Evolutionary conservation across 2,888 invertebrate species (phyloP), one percentile per base, ranked within the genome.

Genomic region (Apantesis nais): DNA sequence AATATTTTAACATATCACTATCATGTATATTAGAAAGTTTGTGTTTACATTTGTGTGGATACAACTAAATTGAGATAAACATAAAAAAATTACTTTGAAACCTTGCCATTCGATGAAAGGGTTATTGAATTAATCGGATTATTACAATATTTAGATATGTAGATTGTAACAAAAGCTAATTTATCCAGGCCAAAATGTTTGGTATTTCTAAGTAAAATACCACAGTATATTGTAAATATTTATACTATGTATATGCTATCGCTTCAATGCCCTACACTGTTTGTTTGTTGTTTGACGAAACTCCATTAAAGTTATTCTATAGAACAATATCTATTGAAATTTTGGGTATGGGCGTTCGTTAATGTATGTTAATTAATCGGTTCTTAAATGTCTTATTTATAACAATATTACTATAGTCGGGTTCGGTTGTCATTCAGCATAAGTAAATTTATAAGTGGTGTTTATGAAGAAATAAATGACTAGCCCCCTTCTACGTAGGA

Each of bases 221-320:
- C 19, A 44, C 44, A 44, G 44, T 19, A 48, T 7, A 22, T 48
- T 19, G 22, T 44, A 44, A 19, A 44, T 44, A 44, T 19, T 22
- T 1, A 19, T 44, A 44, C 41, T 22, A 44, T 44, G 22, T 44
- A 44, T 44, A 52, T n/a, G 11, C 52, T 1, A 52, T 52, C 52
- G 52, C 0, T 55, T 55, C 19, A 44, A n/a, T 55, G 4, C 48
- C 16, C 39, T 11, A 22, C 22, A 48, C 22, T 22, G 48, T 48
- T 22, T 48, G 48, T 58, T 25, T 29, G 14, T 58, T 58, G 16
- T 58, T 58, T 25, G 2, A 58, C 29, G 58, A 58, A 25, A 58
- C 58, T 58, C 58, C 58, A 58, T 58, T 29, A 16, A 29, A 58
- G 12, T 58, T 58, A 58, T 58, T 58, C 58, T 58, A 58, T 58